phyloP scores from a whole-genome alignment of 2,113 vertebrate species.

The Macrotis lagotis region DNA sequence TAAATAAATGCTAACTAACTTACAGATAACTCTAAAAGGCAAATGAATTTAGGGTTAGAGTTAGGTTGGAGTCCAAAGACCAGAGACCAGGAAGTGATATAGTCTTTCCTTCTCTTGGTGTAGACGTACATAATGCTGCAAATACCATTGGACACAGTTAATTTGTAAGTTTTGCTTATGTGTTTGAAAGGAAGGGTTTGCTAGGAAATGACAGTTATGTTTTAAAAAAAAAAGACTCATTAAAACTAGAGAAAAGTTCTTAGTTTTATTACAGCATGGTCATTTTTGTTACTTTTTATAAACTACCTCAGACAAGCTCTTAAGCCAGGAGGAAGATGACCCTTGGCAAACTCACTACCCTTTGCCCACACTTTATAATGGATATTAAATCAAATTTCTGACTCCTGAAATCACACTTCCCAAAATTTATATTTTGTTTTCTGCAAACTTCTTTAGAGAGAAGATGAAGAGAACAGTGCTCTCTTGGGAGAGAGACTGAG shows the following conservation, averaged over 20 bases:
- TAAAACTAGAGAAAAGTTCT: not conserved
- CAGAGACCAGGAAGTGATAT: not conserved
- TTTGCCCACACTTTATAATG: constrained; percentile 63
- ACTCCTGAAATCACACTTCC: constrained; percentile 69
- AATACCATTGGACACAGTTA: not conserved
- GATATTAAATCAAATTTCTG: constrained; percentile 71
- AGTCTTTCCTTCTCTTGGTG: not conserved
- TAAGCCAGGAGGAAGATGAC: constrained; percentile 54
- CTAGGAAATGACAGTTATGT: not conserved
- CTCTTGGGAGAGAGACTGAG: not conserved
- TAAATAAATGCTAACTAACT: not conserved
- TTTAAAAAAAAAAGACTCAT: not conserved
- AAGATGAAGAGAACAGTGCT: not conserved
- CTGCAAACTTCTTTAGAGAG: constrained; percentile 64
- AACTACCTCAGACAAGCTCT: constrained; percentile 59
- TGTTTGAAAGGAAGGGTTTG: not conserved
- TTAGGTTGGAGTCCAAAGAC: not conserved
- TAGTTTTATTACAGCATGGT: not conserved
- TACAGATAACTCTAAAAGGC: not conserved
- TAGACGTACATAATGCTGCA: not conserved
- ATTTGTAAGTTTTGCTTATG: not conserved
- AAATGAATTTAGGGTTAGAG: not conserved
- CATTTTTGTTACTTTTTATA: constrained; percentile 69
- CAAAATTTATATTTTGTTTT: constrained; percentile 68
- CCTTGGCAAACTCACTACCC: constrained; percentile 56